phyloP scores from a whole-genome alignment of 2,113 vertebrate species.

The Camelus dromedarius region DNA sequence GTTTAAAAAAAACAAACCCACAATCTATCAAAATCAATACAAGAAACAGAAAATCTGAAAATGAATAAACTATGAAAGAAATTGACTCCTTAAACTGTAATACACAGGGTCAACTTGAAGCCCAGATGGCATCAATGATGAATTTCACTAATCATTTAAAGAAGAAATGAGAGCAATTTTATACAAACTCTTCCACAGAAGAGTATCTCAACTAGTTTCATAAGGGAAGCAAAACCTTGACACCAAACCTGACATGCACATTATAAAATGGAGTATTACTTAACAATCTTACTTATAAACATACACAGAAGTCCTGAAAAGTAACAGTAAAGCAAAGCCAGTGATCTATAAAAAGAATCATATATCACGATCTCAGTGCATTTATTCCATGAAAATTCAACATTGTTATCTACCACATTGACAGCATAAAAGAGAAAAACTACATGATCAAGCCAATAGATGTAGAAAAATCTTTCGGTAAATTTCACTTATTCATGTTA shows the following conservation, averaged over 20 bases:
- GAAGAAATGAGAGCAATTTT: not conserved
- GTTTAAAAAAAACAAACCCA: not conserved
- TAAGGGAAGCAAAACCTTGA: not conserved
- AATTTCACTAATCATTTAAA: not conserved
- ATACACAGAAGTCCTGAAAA: not conserved
- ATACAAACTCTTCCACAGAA: not conserved
- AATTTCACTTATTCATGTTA: not conserved
- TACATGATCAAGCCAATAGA: not conserved
- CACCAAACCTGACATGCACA: not conserved
- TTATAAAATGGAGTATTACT: not conserved
- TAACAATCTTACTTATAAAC: not conserved
- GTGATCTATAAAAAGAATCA: not conserved
- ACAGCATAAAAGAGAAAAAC: not conserved
- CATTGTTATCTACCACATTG: not conserved
- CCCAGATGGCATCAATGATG: not conserved
- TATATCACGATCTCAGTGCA: not conserved
- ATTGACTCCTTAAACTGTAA: not conserved
- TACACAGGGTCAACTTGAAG: not conserved
- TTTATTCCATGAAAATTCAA: not conserved
- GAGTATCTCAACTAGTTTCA: not conserved
- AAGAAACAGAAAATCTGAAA: not conserved
- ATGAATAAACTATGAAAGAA: not conserved
- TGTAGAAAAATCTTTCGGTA: not conserved
- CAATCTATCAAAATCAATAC: slow-evolving; percentile 8
- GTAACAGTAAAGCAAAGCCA: not conserved